Evolutionary conservation across 2,888 invertebrate genomes (phyloP).

Genomic region (Scotopteryx bipunctaria): DNA sequence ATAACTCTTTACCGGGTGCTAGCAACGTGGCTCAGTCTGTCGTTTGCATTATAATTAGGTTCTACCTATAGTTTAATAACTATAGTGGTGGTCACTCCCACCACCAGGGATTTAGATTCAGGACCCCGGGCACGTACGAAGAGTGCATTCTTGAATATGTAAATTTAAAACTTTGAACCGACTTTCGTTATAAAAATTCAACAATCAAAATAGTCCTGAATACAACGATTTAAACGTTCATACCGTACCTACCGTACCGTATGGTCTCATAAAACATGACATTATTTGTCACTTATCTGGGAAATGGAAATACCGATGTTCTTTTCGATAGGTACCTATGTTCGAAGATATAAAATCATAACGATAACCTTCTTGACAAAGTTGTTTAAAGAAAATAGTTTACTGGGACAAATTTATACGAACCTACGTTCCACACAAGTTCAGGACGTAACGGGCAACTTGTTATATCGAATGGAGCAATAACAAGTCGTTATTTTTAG

Average conservation of each 20-base stretch:
- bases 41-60: conserved; percentile 37
- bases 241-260: no score
- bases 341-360: background rate
- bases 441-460: conserved; percentile 35
- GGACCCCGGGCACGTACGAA: conserved; percentile 18
- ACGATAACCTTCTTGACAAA: background rate
- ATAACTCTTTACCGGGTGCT: conserved; percentile 8
- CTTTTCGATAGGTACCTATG: background rate
- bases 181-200: background rate
- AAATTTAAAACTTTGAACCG: conserved; percentile 13
- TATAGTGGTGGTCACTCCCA: conserved; percentile 17
- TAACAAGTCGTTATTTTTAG: conserved; percentile 38
- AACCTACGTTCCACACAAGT: conserved; percentile 29
- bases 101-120: conserved; percentile 13
- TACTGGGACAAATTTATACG: conserved; percentile 24
- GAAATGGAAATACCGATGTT: no score
- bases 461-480: conserved; percentile 36
- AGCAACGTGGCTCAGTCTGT: conserved; percentile 2
- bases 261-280: no score
- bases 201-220: no score
- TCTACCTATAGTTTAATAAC: conserved; percentile 11
- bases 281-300: no score
- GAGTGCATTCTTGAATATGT: conserved; percentile 30
- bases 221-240: no score
- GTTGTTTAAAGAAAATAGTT: conserved; percentile 4